A percentile compares a stretch with the other conserved stretches of the same genome.
These are phyloP conservation scores for Agonum fuliginosum DNA, from an alignment of 2,888 invertebrate genomes.

Conservation along the genomic window DNA sequence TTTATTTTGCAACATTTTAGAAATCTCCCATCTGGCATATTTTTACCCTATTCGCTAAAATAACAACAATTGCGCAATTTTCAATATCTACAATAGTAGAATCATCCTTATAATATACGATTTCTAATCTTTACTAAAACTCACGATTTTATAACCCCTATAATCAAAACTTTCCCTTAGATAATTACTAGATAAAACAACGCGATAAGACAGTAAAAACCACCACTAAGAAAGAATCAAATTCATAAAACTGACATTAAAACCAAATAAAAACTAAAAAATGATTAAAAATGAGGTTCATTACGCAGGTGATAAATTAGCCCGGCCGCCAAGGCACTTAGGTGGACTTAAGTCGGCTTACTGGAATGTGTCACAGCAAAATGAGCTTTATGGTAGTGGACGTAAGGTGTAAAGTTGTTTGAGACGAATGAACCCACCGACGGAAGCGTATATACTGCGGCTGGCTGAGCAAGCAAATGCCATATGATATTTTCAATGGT, in stretches of 20 bases:
- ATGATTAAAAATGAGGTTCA: slow-evolving; percentile 34
- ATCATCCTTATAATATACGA: background rate
- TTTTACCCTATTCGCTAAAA: background rate
- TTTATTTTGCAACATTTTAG: background rate
- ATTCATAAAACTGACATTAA: slow-evolving; percentile 4
- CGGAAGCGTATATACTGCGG: slow-evolving; percentile 46
- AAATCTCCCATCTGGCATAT: background rate
- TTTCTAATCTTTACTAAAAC: background rate
- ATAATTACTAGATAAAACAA: background rate
- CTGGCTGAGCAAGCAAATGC: slow-evolving; percentile 52
- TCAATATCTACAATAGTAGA: background rate
- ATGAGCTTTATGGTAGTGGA: background rate
- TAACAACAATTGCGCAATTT: background rate
- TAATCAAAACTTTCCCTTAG: background rate
- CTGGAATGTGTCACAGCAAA: background rate
- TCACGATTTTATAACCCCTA: background rate
- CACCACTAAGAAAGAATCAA: slow-evolving; percentile 15
- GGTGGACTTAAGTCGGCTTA: background rate
- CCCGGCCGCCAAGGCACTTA: background rate
- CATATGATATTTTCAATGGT: slow-evolving; percentile 57
- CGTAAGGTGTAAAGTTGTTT: background rate
- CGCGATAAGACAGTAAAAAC: background rate
- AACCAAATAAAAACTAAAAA: slow-evolving; percentile 27
- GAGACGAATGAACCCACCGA: background rate
- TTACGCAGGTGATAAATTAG: slow-evolving; percentile 44